phyloP scores from a whole-genome alignment of 2,797 vertebrate genomes.

The Brotula barbata region DNA sequence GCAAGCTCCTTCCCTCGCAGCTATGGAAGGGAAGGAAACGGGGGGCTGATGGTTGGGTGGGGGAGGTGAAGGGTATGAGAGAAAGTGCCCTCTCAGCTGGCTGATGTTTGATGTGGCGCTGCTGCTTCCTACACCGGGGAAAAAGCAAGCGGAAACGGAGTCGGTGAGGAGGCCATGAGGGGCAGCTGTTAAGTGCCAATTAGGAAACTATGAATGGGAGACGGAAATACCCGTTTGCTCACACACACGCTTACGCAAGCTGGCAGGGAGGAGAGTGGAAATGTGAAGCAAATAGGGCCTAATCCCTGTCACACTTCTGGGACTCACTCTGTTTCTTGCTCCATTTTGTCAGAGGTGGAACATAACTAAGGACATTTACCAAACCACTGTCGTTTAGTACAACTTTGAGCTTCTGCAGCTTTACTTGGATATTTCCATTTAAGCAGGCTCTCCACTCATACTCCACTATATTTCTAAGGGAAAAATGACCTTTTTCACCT shows the following conservation, averaged over 20 bases:
- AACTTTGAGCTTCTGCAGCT: too few relatives aligned
- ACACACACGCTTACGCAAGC: slow-evolving; percentile 19
- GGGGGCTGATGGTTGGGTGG: background rate
- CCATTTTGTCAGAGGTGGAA: slow-evolving; percentile 1
- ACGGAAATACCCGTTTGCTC: slow-evolving; percentile 59
- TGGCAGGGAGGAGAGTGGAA: slow-evolving; percentile 34
- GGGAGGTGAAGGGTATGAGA: slow-evolving; percentile 29
- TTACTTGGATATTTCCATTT: too few relatives aligned
- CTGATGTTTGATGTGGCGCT: slow-evolving; percentile 66
- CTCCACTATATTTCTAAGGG: too few relatives aligned
- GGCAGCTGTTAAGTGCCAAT: slow-evolving; percentile 76
- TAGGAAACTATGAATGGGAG: slow-evolving; percentile 64
- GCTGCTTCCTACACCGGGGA: slow-evolving; percentile 63
- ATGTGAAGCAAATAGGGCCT: slow-evolving; percentile 61
- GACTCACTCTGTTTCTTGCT: slow-evolving; percentile 25
- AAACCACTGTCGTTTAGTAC: too few relatives aligned
- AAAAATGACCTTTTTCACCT: too few relatives aligned
- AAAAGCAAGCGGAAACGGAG: slow-evolving; percentile 54
- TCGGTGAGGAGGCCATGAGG: slow-evolving; percentile 61
- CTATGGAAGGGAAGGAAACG: slow-evolving; percentile 35
- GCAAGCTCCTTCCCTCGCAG: slow-evolving; percentile 61
- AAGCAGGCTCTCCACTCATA: too few relatives aligned
- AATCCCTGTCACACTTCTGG: slow-evolving; percentile 50
- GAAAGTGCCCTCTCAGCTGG: slow-evolving; percentile 72
- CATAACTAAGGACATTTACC: too few relatives aligned